Conservation (phyloP, 2,888 invertebrate genomes). For the Caenorhabditis doughertyi region DNA sequence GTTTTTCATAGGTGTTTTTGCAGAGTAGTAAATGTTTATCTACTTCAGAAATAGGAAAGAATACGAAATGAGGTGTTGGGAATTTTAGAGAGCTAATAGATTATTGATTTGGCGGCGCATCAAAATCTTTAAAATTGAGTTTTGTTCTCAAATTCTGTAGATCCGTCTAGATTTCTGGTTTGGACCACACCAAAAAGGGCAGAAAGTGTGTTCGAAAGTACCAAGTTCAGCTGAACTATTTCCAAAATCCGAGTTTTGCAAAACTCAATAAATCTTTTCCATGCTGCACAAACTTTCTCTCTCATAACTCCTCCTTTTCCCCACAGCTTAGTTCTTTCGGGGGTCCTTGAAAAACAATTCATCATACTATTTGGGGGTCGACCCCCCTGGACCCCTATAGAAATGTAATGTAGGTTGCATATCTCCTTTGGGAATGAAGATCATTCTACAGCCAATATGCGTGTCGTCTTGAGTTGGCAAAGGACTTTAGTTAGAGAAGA, state of each 20-base stretch:
- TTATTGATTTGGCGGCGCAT: no score
- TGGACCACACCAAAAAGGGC: no score
- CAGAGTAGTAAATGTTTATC: background rate
- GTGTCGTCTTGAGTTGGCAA: conserved; percentile 51
- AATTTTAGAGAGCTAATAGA: no score
- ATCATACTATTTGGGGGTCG: conserved; percentile 34
- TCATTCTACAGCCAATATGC: conserved; percentile 42
- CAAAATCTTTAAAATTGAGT: background rate
- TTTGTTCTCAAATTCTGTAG: background rate
- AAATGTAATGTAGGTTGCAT: conserved; percentile 59
- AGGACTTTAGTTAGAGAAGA: conserved; percentile 23
- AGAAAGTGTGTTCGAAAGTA: no score
- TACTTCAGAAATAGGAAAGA: background rate
- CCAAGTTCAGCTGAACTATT: no score
- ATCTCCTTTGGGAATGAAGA: conserved; percentile 58
- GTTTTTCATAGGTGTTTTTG: no score
- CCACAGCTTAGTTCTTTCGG: conserved; percentile 6
- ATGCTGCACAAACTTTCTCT: conserved; percentile 17
- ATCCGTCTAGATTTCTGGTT: no score
- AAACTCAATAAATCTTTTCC: conserved; percentile 24
- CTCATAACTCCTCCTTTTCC: no score
- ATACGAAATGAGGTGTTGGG: no score
- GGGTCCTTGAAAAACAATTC: conserved; percentile 60
- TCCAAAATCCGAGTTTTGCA: background rate
- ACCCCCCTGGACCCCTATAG: conserved; percentile 6